phyloP scores from a whole-genome alignment of 2,113 vertebrate species.

The Illadopsis cleaveri region DNA sequence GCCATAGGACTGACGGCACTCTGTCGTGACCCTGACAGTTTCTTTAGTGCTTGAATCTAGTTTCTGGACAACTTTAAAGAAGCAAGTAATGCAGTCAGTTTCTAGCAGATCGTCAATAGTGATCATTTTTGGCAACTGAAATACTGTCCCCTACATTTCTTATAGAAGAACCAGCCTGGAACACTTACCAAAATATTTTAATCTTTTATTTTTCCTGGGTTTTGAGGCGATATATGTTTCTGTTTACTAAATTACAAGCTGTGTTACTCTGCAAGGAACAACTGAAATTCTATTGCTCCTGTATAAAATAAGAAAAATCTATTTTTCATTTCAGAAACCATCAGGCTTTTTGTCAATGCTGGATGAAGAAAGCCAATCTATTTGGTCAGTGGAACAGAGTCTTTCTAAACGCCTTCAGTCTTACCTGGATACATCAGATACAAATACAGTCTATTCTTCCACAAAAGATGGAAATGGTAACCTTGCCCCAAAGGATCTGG shows the following conservation, averaged over 20 bases:
- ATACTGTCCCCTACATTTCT: not conserved
- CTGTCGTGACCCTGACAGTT: not conserved
- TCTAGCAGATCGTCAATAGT: not conserved
- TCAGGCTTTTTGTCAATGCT: constrained; percentile 87
- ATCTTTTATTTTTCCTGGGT: not conserved
- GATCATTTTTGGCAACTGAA: not conserved
- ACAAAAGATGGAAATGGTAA: constrained; percentile 94
- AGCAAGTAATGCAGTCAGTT: not conserved
- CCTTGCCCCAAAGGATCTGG: constrained; percentile 84
- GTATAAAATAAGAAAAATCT: not conserved
- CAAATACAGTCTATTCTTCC: constrained; percentile 80
- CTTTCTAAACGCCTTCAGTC: constrained; percentile 86
- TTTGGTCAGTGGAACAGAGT: constrained; percentile 81
- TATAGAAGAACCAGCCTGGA: not conserved
- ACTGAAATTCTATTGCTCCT: not conserved
- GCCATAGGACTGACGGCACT: rapidly evolving
- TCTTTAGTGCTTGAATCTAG: not conserved
- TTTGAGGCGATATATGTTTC: not conserved
- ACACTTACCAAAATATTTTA: not conserved
- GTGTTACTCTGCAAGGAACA: not conserved
- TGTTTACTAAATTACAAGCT: not conserved
- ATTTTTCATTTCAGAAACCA: constrained; percentile 80
- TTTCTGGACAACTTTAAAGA: not conserved
- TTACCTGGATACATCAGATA: constrained; percentile 81
- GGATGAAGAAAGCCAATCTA: constrained; percentile 90